Percentiles rank a stretch among this genome's conserved stretches.
Conservation (phyloP, 2,797 vertebrate genomes). For the Megaceryle alcyon region DNA sequence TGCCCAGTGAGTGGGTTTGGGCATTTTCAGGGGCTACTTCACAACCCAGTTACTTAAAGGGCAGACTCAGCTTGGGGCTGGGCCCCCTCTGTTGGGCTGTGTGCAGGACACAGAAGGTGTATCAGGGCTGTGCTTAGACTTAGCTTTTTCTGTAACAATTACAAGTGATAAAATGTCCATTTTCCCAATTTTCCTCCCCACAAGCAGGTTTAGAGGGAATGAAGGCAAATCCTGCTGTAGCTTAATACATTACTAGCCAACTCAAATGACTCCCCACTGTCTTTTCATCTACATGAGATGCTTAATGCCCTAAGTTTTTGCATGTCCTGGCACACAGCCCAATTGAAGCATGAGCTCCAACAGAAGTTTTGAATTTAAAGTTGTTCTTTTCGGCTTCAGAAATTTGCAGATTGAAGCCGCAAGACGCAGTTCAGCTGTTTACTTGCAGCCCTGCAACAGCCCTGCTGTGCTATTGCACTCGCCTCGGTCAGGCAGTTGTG, state of each 20-base stretch:
- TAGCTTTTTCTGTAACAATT: neutral
- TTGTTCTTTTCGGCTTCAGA: constrained; percentile 50
- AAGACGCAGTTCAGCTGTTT: constrained; percentile 48
- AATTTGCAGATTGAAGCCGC: constrained; percentile 15
- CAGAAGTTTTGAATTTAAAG: constrained; percentile 65
- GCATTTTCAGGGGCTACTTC: neutral
- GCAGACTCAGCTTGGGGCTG: neutral
- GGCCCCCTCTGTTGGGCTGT: neutral
- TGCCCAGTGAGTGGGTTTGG: neutral
- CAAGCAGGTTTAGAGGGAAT: constrained; percentile 25
- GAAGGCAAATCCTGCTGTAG: constrained; percentile 16
- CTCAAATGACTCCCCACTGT: constrained; percentile 34
- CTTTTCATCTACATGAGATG: constrained; percentile 45
- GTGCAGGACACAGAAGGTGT: neutral
- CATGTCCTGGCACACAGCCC: constrained; percentile 32
- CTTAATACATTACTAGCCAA: neutral
- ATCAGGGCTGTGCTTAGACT: neutral
- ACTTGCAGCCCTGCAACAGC: constrained; percentile 35
- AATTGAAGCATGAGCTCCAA: constrained; percentile 38
- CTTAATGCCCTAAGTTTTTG: constrained; percentile 28
- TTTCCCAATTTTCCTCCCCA: constrained; percentile 5
- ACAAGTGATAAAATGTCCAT: constrained; percentile 7
- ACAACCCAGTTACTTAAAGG: neutral
- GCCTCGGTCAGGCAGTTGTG: neutral
- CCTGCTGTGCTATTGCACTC: constrained; percentile 11